Base-by-base conservation (phyloP, 2,113 vertebrate species). In the Lipophrys pholis region DNA sequence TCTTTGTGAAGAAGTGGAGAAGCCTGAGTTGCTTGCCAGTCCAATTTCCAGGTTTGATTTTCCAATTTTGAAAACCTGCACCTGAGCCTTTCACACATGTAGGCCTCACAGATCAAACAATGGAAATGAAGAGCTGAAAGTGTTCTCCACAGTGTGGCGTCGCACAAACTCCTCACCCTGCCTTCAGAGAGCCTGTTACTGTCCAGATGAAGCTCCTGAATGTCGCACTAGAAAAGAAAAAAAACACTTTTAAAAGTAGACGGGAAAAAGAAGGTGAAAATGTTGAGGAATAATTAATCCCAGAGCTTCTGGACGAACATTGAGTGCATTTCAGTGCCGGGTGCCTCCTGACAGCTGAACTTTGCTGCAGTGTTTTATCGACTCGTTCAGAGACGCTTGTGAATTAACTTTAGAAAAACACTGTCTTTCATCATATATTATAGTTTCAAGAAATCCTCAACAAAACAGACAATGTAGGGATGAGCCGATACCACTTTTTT, bases 271-370 rank as follows among this genome's bases (percentile, higher is more conserved):
- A 39, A 35, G 6, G n/a, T 51, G 51, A 9, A 5, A n/a, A 55
- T 73, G 55, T 78, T 80, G 17, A 85, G 11, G 62, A 49, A 69
- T 82, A 82, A 83, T 85, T 74, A 82, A 84, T 69, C 38, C n/a
- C 30, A 11, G 30, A 14, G n/a, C 36, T 73, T 2, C n/a, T 48
- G 7, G 1, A 2, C 14, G 16, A 39, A 11, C 15, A 48, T 30
- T 6, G 3, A 49, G 5, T 51, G 6, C 10, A 43, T 67, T 66
- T 50, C 4, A 8, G 16, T 12, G 6, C 8, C 2, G 15, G 67
- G 52, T 15, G 6, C 54, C 63, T 69, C n/a, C 15, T 55, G 63
- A 46, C 1, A 50, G 53, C 15, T 30, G 30, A 65, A 5, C 49
- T 8, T 42, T 73, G 30, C 57, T 71, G 0, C 15, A 49, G 6